Conservation (phyloP, 2,113 vertebrate species). For the Triplophysa rosa region DNA sequence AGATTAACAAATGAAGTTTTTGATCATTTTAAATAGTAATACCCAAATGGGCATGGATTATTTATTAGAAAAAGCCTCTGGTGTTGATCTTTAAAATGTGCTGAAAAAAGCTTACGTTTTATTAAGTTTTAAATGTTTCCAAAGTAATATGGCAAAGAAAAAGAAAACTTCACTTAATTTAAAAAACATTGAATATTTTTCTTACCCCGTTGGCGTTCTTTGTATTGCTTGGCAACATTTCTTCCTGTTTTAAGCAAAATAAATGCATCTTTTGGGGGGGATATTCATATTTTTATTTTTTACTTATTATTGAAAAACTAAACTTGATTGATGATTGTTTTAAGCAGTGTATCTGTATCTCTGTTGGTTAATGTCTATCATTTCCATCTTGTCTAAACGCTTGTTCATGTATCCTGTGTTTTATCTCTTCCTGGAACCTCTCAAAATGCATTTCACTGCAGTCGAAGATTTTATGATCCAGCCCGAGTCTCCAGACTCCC, state of each 20-base stretch:
- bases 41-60: conserved; percentile 19
- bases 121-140: too few relatives aligned
- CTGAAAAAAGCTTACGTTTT: not conserved
- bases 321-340: too few relatives aligned
- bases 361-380: not conserved
- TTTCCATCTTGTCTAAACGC: not conserved
- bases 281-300: too few relatives aligned
- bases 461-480: conserved; percentile 48
- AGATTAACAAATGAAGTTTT: not conserved
- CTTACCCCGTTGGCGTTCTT: too few relatives aligned
- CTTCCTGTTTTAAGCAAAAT: too few relatives aligned
- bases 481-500: conserved; percentile 42
- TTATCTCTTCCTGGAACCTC: conserved; percentile 17
- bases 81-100: not conserved
- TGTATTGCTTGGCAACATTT: too few relatives aligned
- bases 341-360: not conserved
- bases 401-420: conserved; percentile 1
- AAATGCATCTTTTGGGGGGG: too few relatives aligned
- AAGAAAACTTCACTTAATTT: too few relatives aligned
- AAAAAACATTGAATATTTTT: too few relatives aligned
- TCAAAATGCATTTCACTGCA: conserved; percentile 2
- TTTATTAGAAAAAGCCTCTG: conserved; percentile 5
- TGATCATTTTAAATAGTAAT: conserved; percentile 15
- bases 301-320: too few relatives aligned
- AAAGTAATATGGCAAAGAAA: too few relatives aligned